Evolutionary conservation across 2,797 vertebrate genomes (phyloP).

Genomic region (Fistularia tabacaria): DNA sequence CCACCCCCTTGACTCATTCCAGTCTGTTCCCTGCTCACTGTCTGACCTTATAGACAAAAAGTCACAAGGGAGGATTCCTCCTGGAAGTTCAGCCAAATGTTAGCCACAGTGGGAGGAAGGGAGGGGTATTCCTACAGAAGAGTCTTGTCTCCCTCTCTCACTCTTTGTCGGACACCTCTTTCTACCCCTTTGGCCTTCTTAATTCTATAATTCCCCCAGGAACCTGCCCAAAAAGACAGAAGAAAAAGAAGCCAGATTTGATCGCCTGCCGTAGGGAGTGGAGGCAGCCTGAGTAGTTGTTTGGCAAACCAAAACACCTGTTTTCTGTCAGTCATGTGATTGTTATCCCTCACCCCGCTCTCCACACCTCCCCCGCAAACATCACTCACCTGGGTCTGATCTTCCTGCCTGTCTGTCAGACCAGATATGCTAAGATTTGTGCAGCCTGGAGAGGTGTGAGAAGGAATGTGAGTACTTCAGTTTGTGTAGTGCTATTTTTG

Average conservation of each 20-base stretch:
- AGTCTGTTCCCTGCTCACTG: constrained; percentile 70
- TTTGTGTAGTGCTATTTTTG: constrained; percentile 36
- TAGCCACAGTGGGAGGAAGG: constrained; percentile 79
- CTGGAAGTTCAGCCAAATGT: constrained; percentile 99
- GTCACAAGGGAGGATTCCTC: constrained; percentile 93
- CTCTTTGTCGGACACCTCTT: constrained; percentile 57
- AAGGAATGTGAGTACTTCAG: constrained; percentile 26
- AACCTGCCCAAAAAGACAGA: constrained; percentile 77
- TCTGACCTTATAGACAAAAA: constrained; percentile 75
- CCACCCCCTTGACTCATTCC: constrained; percentile 49
- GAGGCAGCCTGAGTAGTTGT: constrained; percentile 83
- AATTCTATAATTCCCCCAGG: constrained; percentile 37
- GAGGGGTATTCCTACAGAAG: constrained; percentile 83
- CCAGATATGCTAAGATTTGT: constrained; percentile 84
- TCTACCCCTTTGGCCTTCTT: constrained; percentile 42
- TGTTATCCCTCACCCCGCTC: constrained; percentile 81
- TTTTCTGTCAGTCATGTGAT: constrained; percentile 90
- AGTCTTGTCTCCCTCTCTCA: constrained; percentile 74
- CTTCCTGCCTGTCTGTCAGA: constrained; percentile 85
- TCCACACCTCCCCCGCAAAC: constrained; percentile 62
- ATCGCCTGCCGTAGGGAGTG: constrained; percentile 83
- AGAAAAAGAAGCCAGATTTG: constrained; percentile 83
- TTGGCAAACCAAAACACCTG: constrained; percentile 95
- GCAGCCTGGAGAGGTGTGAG: constrained; percentile 67
- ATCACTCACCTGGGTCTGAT: constrained; percentile 88